A percentile compares a stretch with the other conserved stretches of the same genome.
phyloP scores from a whole-genome alignment of 1,140 invertebrate genomes.

The Drosophila fuyamai region DNA sequence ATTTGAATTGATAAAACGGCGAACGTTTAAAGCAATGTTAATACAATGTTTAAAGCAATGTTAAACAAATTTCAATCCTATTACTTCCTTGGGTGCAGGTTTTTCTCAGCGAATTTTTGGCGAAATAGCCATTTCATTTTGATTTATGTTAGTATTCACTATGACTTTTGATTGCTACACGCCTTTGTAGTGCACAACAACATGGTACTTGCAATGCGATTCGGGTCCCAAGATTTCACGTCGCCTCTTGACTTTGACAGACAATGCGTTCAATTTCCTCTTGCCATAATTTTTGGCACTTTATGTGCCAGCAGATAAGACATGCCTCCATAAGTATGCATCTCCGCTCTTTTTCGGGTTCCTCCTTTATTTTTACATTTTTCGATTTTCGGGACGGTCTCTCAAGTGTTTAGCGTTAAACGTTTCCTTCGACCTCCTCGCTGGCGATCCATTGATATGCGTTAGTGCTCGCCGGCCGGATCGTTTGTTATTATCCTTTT shows the following conservation, averaged over 20 bases:
- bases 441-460: slow-evolving; percentile 32
- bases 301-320: slow-evolving; percentile 73
- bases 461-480: slow-evolving; percentile 32
- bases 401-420: slow-evolving; percentile 74
- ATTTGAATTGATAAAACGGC: too few species aligned
- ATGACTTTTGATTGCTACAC: neutral
- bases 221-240: slow-evolving; percentile 8
- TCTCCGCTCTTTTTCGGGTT: slow-evolving; percentile 17
- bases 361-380: slow-evolving; percentile 8
- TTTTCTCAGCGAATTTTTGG: too few species aligned
- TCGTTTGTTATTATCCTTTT: slow-evolving; percentile 44
- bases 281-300: slow-evolving; percentile 81
- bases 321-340: slow-evolving; percentile 48
- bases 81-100: too few species aligned
- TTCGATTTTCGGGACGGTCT: slow-evolving; percentile 25
- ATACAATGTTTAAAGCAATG: too few species aligned
- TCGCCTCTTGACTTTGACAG: slow-evolving; percentile 33
- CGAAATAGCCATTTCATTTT: neutral
- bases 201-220: slow-evolving; percentile 1
- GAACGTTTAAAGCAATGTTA: too few species aligned
- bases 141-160: neutral
- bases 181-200: neutral
- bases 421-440: slow-evolving; percentile 54
- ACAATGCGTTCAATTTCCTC: slow-evolving; percentile 55
- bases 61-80: too few species aligned